Conservation (phyloP, 2,113 vertebrate species). For the Ochotona curzoniae region DNA sequence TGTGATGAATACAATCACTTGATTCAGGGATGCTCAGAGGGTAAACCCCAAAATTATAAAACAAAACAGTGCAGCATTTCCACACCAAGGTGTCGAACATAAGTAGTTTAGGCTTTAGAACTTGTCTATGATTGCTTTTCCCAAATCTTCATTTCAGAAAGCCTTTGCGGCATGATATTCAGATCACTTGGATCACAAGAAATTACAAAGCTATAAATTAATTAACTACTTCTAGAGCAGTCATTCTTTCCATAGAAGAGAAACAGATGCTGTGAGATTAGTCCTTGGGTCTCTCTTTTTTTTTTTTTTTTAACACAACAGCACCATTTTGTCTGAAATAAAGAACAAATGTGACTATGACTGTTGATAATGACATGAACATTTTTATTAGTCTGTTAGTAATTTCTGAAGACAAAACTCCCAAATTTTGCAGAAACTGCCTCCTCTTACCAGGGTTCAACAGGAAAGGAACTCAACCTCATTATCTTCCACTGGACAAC, state of each 20-base stretch:
- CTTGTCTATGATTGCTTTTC: constrained; percentile 4
- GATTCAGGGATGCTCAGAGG: constrained; percentile 23
- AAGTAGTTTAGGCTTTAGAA: constrained; percentile 20
- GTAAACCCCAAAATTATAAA: constrained; percentile 11
- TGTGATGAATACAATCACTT: constrained; percentile 14
- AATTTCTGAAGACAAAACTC: constrained; percentile 64
- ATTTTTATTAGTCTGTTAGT: constrained; percentile 67
- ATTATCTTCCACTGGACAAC: not conserved
- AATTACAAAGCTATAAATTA: constrained; percentile 56
- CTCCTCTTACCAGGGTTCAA: not conserved
- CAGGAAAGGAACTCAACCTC: constrained; percentile 39
- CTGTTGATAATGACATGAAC: constrained; percentile 58
- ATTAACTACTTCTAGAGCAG: constrained; percentile 63
- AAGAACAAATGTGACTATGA: not conserved
- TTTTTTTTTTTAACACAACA: constrained; percentile 66
- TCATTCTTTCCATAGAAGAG: not conserved
- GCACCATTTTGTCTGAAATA: constrained; percentile 47
- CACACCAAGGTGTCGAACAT: constrained; percentile 15
- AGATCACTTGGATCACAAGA: not conserved
- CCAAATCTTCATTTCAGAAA: constrained; percentile 68
- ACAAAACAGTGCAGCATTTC: not conserved
- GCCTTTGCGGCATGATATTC: not conserved
- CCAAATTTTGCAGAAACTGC: constrained; percentile 21
- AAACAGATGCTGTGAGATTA: constrained; percentile 36
- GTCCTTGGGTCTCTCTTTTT: not conserved